Base-by-base conservation (phyloP, 2,113 vertebrate species). In the Choloepus hoffmanni region DNA sequence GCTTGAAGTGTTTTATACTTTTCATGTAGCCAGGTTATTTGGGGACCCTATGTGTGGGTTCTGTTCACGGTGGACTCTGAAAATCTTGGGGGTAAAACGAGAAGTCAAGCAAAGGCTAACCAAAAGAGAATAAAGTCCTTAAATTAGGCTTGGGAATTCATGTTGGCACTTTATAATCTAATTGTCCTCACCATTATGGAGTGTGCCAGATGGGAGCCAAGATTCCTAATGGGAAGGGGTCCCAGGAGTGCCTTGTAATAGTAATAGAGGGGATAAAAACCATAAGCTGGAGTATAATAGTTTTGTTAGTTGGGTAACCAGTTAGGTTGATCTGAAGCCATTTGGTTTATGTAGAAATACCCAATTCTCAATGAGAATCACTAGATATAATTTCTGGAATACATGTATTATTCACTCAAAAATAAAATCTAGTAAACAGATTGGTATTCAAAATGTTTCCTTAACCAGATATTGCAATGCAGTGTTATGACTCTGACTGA, bases 401-500 rank as follows among this genome's bases (percentile, higher is more conserved):
- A 33, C 19, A 13, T 16, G 4, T n/a, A 28, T 81, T 76, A 87
- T 45, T 93, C 7, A 81, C 28, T 76, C 45, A 26, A n/a, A 93
- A 85, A 33, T 55, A 92, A 95, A 95, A 84, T 88, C 43, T 77
- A 79, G 79, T 76, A 67, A 85, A 36, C 45, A 43, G 58, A 67
- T 23, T 24, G 36, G 28, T 23, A 53, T 81, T 90, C 36, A 58
- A 94, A 74, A 62, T 50, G 26, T 79, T 82, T 45, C 36, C 30
- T 78, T 84, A 76, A 11, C 48, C 68, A 73, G 82, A 74, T 53
- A 67, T 62, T 82, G 1, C 6, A n/a, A 21, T 30, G 28, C 24
- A 21, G 23, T 73, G 26, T 30, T 53, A 33, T 30, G 7, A 60
- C 15, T 65, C 10, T 40, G 30, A 50, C n/a, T 45, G 40, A 23